These are phyloP conservation scores for Grapholita molesta DNA, from an alignment of 1,140 invertebrate genomes.

Conservation along the genomic window DNA sequence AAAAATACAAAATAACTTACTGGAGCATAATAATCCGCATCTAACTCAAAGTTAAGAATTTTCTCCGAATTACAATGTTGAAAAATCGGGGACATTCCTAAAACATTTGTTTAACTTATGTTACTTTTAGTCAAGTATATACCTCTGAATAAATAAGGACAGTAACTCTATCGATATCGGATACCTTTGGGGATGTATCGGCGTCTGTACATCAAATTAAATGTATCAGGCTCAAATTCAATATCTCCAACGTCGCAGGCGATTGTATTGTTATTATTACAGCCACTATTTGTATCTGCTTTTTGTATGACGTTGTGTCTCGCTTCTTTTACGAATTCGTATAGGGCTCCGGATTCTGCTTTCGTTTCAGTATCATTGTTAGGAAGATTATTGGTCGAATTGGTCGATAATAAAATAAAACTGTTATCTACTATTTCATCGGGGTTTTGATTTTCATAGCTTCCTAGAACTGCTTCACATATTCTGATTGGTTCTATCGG, in stretches of 20 bases:
- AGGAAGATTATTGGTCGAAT: background rate
- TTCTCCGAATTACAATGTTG: constrained; percentile 34
- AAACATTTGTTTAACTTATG: constrained; percentile 24
- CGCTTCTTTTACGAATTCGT: background rate
- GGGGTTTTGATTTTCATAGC: too few relatives aligned
- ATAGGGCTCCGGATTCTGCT: background rate
- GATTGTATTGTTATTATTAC: background rate
- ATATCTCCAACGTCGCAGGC: background rate
- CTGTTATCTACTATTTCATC: too few relatives aligned
- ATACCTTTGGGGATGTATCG: constrained; percentile 62
- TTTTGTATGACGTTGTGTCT: background rate
- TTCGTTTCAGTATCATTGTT: too few relatives aligned
- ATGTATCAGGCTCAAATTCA: constrained; percentile 17
- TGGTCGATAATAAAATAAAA: too few relatives aligned
- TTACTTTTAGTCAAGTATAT: background rate
- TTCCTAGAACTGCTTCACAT: too few relatives aligned
- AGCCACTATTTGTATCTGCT: background rate
- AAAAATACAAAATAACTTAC: constrained; percentile 32
- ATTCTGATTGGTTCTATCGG: too few relatives aligned
- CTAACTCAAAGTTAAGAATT: constrained; percentile 31
- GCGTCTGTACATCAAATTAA: constrained; percentile 46
- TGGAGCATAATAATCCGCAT: constrained; percentile 49
- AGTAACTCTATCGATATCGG: background rate
- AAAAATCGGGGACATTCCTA: constrained; percentile 63
- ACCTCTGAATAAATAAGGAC: background rate